Conservation (phyloP, 2,888 invertebrate genomes). For the Flexamia atlantica region DNA sequence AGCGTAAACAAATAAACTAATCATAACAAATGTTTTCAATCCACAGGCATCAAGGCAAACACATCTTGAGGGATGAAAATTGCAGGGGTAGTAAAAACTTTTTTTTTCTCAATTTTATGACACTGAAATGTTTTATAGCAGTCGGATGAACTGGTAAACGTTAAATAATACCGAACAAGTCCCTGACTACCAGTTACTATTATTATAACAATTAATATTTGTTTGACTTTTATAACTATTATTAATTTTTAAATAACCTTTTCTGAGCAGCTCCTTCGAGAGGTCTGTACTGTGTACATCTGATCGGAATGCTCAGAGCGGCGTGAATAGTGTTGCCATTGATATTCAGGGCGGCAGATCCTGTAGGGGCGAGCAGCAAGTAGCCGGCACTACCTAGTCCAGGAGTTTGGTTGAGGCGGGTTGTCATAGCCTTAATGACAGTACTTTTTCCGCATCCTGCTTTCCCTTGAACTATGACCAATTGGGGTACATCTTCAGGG, state of each 20-base stretch:
- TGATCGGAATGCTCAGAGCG: neutral
- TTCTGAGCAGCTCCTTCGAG: neutral
- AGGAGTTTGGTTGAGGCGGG: neutral
- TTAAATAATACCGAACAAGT: no score
- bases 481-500: neutral
- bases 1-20: no score
- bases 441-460: slow-evolving; percentile 60
- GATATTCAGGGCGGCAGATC: slow-evolving; percentile 41
- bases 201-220: no score
- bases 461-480: slow-evolving; percentile 28
- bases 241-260: neutral
- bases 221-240: no score
- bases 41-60: no score
- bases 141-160: no score
- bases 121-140: no score
- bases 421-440: slow-evolving; percentile 28
- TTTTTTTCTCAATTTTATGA: no score
- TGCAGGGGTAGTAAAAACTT: no score
- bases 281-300: neutral
- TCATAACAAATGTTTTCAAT: no score
- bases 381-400: neutral
- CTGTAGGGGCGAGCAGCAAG: slow-evolving; percentile 54
- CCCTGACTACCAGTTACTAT: no score
- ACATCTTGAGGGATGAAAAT: no score
- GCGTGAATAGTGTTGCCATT: slow-evolving; percentile 40